phyloP scores from a whole-genome alignment of 2,888 invertebrate genomes.

The Tiliacea aurago region DNA sequence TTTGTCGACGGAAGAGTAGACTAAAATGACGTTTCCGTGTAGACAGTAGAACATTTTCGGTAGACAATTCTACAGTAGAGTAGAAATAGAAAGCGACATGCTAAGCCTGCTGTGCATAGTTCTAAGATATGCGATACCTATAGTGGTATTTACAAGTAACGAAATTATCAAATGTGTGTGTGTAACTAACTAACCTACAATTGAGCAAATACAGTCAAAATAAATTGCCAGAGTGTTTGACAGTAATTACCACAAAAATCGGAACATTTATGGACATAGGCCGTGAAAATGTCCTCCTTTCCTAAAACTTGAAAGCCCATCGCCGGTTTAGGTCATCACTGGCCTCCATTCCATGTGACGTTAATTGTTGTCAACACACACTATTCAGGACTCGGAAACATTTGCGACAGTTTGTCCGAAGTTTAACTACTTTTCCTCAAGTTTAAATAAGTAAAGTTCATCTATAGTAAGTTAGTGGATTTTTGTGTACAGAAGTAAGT shows the following conservation, averaged over 20 bases:
- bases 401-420: not conserved
- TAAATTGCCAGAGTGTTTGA: slow-evolving; percentile 37
- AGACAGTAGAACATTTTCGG: no score
- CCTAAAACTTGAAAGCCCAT: not conserved
- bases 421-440: slow-evolving; percentile 26
- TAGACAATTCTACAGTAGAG: no score
- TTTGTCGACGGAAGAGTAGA: no score
- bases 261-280: no score
- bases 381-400: slow-evolving; percentile 7
- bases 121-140: no score
- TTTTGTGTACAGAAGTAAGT: slow-evolving; percentile 25
- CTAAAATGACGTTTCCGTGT: no score
- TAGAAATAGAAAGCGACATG: no score
- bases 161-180: slow-evolving; percentile 14
- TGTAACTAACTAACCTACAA: slow-evolving; percentile 19
- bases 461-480: slow-evolving; percentile 14
- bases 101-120: no score
- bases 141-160: no score
- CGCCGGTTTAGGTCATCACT: no score
- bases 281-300: not conserved
- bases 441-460: slow-evolving; percentile 3
- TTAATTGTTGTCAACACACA: slow-evolving; percentile 41
- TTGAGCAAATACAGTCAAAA: slow-evolving; percentile 2
- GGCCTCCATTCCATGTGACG: not conserved
- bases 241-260: slow-evolving; percentile 27